These are phyloP conservation scores for Antitype chi DNA, from an alignment of 2,888 invertebrate genomes.

Conservation along the genomic window DNA sequence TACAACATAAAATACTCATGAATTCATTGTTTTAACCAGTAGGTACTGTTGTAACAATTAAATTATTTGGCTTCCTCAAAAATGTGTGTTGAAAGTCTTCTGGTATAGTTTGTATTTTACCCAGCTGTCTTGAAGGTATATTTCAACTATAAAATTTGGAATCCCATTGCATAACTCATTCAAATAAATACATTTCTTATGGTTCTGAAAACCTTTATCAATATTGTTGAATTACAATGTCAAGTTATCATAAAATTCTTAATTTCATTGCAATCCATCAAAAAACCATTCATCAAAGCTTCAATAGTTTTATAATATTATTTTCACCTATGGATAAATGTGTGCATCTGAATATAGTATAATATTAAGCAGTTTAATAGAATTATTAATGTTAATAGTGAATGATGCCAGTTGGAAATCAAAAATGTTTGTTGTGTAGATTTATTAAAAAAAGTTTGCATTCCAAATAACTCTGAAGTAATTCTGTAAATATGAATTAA, in stretches of 20 bases:
- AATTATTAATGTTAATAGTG: not conserved
- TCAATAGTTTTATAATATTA: not conserved
- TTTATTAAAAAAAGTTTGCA: not conserved
- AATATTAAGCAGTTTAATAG: not conserved
- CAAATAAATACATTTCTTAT: not conserved
- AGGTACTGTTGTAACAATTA: not conserved
- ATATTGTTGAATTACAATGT: not conserved
- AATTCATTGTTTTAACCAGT: conserved; percentile 15
- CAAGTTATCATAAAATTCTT: not conserved
- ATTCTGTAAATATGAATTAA: not conserved
- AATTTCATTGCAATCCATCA: not conserved
- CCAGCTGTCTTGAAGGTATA: too few species aligned
- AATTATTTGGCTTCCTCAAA: not conserved
- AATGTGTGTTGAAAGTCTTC: not conserved
- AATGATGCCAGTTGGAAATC: not conserved
- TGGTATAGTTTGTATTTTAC: not conserved
- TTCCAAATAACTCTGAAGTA: not conserved
- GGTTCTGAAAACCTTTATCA: not conserved
- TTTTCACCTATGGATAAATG: too few species aligned
- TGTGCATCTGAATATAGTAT: not conserved
- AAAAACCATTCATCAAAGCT: not conserved
- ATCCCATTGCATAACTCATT: not conserved
- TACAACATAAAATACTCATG: conserved; percentile 14
- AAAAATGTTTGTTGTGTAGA: not conserved
- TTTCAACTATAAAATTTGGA: not conserved